These are phyloP conservation scores for Cynocephalus volans DNA, from an alignment of 2,113 vertebrate genomes.

Conservation along the genomic window DNA sequence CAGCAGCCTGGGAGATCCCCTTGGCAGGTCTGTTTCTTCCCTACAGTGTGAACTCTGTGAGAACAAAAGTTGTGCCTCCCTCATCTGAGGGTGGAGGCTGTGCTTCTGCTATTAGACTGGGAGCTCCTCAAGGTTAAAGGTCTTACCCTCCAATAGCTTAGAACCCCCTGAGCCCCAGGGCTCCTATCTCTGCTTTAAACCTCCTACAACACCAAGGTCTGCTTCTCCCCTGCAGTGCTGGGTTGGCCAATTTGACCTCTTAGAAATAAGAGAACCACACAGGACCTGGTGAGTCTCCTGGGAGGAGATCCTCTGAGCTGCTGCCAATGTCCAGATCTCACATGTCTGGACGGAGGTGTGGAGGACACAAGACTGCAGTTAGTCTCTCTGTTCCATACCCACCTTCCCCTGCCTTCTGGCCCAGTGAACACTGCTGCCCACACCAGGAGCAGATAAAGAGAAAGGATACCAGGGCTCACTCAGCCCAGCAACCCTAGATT, in stretches of 20 bases:
- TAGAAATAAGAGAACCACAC: not conserved
- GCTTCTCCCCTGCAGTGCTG: not conserved
- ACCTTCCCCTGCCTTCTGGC: not conserved
- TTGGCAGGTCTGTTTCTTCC: not conserved
- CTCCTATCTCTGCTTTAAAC: not conserved
- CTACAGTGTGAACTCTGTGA: not conserved
- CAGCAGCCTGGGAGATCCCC: not conserved
- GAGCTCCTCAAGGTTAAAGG: not conserved
- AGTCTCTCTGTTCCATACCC: not conserved
- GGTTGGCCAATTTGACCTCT: not conserved
- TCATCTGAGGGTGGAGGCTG: not conserved
- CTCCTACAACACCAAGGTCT: not conserved
- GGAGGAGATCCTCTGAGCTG: not conserved
- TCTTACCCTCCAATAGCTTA: not conserved
- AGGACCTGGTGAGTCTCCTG: not conserved
- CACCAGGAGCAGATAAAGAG: not conserved
- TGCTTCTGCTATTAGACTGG: not conserved
- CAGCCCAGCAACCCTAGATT: not conserved
- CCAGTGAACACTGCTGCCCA: rapidly evolving
- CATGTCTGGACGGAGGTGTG: not conserved
- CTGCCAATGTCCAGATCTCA: not conserved
- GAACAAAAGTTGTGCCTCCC: not conserved
- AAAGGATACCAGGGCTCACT: not conserved
- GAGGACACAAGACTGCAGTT: too few relatives aligned
- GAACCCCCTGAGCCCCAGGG: not conserved